A percentile compares a stretch with the other conserved stretches of the same genome.
Evolutionary conservation across 2,888 invertebrate genomes (phyloP).

Genomic region (Lottia gigantea): DNA sequence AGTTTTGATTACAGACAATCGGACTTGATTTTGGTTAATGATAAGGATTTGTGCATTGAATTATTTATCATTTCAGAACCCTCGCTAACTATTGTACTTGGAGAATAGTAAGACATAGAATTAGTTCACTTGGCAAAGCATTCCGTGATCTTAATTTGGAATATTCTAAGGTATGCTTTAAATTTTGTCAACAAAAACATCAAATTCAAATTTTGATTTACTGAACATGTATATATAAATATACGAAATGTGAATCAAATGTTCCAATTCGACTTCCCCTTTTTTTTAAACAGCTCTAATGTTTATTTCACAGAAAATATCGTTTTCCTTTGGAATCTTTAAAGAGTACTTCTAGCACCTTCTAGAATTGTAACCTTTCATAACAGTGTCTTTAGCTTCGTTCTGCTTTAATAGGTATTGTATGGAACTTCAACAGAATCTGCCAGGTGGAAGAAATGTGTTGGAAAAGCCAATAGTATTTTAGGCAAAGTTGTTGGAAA

Average conservation of each 20-base stretch:
- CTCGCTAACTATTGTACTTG: slow-evolving; percentile 82
- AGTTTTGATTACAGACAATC: no score
- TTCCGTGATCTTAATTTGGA: slow-evolving; percentile 87
- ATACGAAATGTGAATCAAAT: no score
- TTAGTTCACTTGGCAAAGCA: slow-evolving; percentile 86
- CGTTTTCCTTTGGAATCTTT: no score
- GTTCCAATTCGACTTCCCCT: not conserved
- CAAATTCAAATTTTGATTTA: no score
- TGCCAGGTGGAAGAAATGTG: slow-evolving; percentile 90
- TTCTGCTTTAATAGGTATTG: slow-evolving; percentile 50
- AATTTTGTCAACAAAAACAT: no score
- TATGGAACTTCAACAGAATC: slow-evolving; percentile 72
- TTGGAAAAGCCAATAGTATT: slow-evolving; percentile 87
- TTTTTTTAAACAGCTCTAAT: no score
- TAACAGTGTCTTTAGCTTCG: no score
- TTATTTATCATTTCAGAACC: slow-evolving; percentile 68
- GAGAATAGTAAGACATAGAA: slow-evolving; percentile 80
- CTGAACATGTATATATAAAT: no score
- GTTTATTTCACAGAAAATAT: not conserved
- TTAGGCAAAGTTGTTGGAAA: slow-evolving; percentile 91
- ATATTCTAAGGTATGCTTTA: slow-evolving; percentile 70
- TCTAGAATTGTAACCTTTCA: no score
- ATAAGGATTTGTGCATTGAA: no score
- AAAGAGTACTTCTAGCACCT: no score
- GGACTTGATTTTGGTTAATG: no score